These are phyloP conservation scores for Chrysochloris asiatica DNA, from an alignment of 2,113 vertebrate genomes.

Conservation along the genomic window DNA sequence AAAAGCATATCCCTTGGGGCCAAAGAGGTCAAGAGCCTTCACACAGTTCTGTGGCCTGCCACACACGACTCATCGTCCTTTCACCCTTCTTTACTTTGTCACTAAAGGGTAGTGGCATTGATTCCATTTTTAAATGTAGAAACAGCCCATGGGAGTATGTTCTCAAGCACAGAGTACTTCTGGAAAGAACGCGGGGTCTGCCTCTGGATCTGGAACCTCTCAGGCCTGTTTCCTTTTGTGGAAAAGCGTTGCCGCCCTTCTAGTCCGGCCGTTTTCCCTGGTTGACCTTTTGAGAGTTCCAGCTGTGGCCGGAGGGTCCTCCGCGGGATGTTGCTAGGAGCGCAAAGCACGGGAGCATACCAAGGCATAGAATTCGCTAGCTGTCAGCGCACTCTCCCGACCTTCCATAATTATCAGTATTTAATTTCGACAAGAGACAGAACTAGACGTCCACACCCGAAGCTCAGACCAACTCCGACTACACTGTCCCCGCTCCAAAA, in stretches of 20 bases:
- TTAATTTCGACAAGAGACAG: no score
- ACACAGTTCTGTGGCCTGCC: not conserved
- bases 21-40: slow-evolving; percentile 25
- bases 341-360: no score
- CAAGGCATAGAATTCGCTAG: no score
- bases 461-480: no score
- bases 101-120: not conserved
- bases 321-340: no score
- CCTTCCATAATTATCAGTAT: no score
- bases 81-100: slow-evolving; percentile 4
- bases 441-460: no score
- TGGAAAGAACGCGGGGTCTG: not conserved
- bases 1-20: slow-evolving; percentile 35
- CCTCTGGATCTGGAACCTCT: not conserved
- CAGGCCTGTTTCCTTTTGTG: not conserved
- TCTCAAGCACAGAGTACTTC: not conserved
- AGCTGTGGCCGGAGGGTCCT: no score
- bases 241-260: not conserved
- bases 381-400: no score
- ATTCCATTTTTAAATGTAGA: not conserved
- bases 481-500: no score
- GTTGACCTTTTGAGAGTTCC: not conserved
- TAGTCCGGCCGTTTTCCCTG: not conserved
- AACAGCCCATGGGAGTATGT: not conserved
- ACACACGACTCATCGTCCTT: slow-evolving; percentile 18